These are phyloP conservation scores for Zophobas atratus DNA, from an alignment of 1,140 invertebrate species.

Conservation along the genomic window DNA sequence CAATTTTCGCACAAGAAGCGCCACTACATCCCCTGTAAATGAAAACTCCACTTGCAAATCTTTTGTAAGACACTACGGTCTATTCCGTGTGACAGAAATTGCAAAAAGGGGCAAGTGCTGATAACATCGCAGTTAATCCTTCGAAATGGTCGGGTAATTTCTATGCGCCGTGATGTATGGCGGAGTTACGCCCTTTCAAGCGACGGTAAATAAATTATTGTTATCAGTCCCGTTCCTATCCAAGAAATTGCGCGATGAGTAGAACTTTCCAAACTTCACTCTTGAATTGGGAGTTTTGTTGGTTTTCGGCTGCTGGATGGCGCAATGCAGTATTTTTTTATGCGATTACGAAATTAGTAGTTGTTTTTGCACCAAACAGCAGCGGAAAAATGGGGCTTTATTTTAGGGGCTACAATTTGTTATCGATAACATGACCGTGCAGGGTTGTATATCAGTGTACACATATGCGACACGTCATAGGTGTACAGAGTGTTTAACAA, in stretches of 20 bases:
- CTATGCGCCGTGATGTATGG: constrained; percentile 26
- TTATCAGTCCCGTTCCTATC: constrained; percentile 24
- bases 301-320: constrained; percentile 1
- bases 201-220: constrained; percentile 36
- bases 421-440: no score
- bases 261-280: constrained; percentile 11
- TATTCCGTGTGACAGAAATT: constrained; percentile 27
- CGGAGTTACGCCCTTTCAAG: constrained; percentile 34
- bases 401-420: no score
- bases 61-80: constrained; percentile 10
- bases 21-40: background rate
- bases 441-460: no score
- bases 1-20: no score
- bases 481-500: no score
- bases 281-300: constrained; percentile 15
- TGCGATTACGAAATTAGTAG: background rate
- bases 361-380: background rate
- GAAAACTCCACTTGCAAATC: constrained; percentile 29
- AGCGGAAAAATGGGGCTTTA: no score
- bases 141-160: constrained; percentile 30
- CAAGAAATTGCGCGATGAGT: constrained; percentile 23
- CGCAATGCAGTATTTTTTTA: constrained; percentile 14
- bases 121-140: constrained; percentile 40
- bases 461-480: no score
- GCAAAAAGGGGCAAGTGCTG: constrained; percentile 24